Base-by-base conservation (phyloP, 92 coral and sea anemone genomes). In the Zoanthus sociatus region DNA sequence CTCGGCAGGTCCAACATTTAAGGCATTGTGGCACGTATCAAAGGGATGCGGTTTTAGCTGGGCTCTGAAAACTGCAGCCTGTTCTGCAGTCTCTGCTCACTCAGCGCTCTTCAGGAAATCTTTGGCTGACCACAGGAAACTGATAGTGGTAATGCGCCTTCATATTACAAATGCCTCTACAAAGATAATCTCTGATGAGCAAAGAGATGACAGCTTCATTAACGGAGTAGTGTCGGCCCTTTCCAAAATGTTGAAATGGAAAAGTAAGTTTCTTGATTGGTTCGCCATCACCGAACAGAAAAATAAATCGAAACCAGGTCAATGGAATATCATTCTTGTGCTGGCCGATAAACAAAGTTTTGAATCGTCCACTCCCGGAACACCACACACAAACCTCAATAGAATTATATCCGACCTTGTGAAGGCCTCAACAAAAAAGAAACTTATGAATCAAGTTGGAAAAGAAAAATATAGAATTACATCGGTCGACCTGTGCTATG, bases 41-140 rank as follows among this genome's bases (percentile, higher is more conserved):
- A 81, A 66, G 44, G 30, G 73, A 3, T 81, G 85, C 15, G 85
- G 85, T 17, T 5, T 66, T 26, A 45, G 70, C 20, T 81, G 85
- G 85, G 85, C 75, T 33, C 16, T 66, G 61, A 81, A 81, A 66
- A 81, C 60, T 46, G 85, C 85, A 18, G 85, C 85, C 8, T 81
- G 85, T 8, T 33, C 76, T 14, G 75, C 26, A 10, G 63, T 81
- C 12, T 81, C 85, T 60, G 85, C 21, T 17, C 21, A 81, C 73
- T 63, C 46, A 47, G 58, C 42, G 9, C 74, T 81, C 42, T 64
- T 44, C 56, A 46, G 63, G 21, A 26, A 7, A 51, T 44, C 45
- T 64, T 12, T 73, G 75, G 47, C 30, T 4, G 75, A 67, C 9
- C 12, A 30, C 26, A 20, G 18, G 32, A 81, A 81, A 21, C 63